Evolutionary conservation across 1,140 invertebrate genomes (phyloP).

Genomic region (Caenorhabditis tropicalis): DNA sequence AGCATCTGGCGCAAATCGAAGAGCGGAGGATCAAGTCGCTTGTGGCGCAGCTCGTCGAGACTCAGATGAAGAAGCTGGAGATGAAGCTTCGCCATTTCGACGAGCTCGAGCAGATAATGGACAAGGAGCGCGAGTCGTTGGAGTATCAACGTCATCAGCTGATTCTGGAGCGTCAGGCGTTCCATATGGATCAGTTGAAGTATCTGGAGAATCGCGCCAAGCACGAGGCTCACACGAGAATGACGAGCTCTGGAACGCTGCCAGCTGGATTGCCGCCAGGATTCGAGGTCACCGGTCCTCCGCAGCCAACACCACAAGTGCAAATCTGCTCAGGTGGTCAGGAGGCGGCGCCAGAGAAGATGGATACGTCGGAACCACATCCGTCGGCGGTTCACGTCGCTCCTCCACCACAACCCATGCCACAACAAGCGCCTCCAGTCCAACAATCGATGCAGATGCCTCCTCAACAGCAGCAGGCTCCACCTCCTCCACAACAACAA

Average conservation of each 20-base stretch:
- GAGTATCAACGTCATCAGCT: slow-evolving; percentile 97
- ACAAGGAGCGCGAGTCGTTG: slow-evolving; percentile 89
- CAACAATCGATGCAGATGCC: slow-evolving; percentile 47
- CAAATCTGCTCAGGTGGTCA: background rate
- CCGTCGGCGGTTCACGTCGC: slow-evolving; percentile 14
- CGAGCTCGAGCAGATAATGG: slow-evolving; percentile 98
- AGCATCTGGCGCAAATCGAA: slow-evolving; percentile 95
- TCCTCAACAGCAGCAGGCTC: slow-evolving; percentile 12
- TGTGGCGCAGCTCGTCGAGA: slow-evolving; percentile 94
- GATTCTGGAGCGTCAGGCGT: slow-evolving; percentile 95
- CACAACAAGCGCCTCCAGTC: slow-evolving; percentile 48
- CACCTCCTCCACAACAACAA: slow-evolving; percentile 1
- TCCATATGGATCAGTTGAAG: slow-evolving; percentile 95
- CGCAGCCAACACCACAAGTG: slow-evolving; percentile 63
- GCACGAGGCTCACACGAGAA: slow-evolving; percentile 74
- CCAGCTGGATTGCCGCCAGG: slow-evolving; percentile 66
- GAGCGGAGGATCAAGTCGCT: slow-evolving; percentile 96
- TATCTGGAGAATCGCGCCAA: slow-evolving; percentile 93
- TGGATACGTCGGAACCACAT: slow-evolving; percentile 35
- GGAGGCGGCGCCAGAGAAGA: slow-evolving; percentile 51
- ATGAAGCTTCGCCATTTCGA: slow-evolving; percentile 98
- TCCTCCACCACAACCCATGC: slow-evolving; percentile 20
- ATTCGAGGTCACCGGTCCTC: slow-evolving; percentile 67
- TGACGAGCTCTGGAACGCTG: slow-evolving; percentile 62
- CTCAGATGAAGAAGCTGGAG: slow-evolving; percentile 92